These are phyloP conservation scores for Drosophila gunungcola DNA, from an alignment of 1,140 invertebrate genomes.

Conservation along the genomic window DNA sequence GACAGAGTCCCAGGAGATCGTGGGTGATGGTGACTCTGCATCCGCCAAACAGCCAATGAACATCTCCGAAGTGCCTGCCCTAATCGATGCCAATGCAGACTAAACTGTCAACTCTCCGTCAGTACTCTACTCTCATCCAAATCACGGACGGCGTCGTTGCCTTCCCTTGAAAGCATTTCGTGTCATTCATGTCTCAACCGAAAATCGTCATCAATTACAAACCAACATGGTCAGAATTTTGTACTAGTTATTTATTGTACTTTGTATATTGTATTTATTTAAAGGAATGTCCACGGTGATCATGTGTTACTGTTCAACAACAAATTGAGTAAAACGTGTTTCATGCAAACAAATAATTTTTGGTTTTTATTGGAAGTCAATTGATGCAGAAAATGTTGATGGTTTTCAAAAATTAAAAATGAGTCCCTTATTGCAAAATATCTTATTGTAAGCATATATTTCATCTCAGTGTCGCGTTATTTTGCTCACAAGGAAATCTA, in stretches of 20 bases:
- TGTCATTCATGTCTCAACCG: constrained; percentile 42
- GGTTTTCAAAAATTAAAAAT: too few relatives aligned
- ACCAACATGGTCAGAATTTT: constrained; percentile 28
- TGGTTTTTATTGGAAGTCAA: too few relatives aligned
- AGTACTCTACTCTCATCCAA: neutral
- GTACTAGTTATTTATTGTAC: constrained; percentile 73
- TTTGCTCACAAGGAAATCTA: too few relatives aligned
- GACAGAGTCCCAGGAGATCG: constrained; percentile 9
- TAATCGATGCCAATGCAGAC: constrained; percentile 50
- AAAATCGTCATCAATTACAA: constrained; percentile 37
- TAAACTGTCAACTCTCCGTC: constrained; percentile 27
- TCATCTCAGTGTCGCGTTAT: too few relatives aligned
- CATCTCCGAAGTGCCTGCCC: constrained; percentile 53
- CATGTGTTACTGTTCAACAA: constrained; percentile 25
- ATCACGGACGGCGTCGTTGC: neutral
- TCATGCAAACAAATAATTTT: constrained; percentile 15
- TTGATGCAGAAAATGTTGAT: too few relatives aligned
- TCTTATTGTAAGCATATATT: too few relatives aligned
- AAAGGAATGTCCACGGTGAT: constrained; percentile 29
- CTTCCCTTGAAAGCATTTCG: constrained; percentile 52
- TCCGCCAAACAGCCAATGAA: constrained; percentile 2
- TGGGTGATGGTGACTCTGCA: constrained; percentile 7
- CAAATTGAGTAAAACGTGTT: constrained; percentile 59
- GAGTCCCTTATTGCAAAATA: too few relatives aligned
- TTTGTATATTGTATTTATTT: constrained; percentile 68